Evolutionary conservation across 1,140 invertebrate species (phyloP).

Genomic region (Pentalonia nigronervosa): DNA sequence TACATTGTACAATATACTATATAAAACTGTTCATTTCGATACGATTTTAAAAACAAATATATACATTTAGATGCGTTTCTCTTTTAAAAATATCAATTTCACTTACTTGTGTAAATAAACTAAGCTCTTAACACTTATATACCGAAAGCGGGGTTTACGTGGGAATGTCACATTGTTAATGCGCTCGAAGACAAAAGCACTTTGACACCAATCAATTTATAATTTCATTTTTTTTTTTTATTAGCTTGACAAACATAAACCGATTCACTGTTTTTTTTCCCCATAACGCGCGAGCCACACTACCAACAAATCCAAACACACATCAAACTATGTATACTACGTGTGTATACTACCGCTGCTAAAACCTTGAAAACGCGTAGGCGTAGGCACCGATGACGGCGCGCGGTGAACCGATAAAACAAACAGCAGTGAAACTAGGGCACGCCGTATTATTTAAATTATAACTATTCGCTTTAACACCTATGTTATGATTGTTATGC

Average conservation of each 20-base stretch:
- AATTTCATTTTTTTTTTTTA: neutral
- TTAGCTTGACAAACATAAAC: neutral
- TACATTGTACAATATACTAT: too few relatives aligned
- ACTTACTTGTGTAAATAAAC: neutral
- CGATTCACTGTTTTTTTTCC: neutral
- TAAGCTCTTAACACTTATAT: neutral
- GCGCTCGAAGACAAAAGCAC: neutral
- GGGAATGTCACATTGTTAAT: neutral
- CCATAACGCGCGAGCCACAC: neutral
- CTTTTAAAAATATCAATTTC: neutral
- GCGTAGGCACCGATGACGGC: neutral
- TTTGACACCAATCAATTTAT: neutral
- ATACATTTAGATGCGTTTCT: neutral
- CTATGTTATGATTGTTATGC: neutral
- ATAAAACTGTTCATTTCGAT: neutral
- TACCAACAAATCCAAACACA: slow-evolving; percentile 9
- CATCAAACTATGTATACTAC: neutral
- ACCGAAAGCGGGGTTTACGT: neutral
- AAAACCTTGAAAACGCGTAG: neutral
- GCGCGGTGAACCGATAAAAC: neutral
- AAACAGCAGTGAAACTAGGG: neutral
- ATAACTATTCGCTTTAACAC: neutral
- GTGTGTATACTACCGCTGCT: neutral
- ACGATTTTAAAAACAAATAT: neutral
- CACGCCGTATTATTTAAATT: neutral